Percentiles rank a stretch among this genome's conserved stretches.
Conservation (phyloP, 2,797 vertebrate species). For the Dendrocincla fuliginosa region DNA sequence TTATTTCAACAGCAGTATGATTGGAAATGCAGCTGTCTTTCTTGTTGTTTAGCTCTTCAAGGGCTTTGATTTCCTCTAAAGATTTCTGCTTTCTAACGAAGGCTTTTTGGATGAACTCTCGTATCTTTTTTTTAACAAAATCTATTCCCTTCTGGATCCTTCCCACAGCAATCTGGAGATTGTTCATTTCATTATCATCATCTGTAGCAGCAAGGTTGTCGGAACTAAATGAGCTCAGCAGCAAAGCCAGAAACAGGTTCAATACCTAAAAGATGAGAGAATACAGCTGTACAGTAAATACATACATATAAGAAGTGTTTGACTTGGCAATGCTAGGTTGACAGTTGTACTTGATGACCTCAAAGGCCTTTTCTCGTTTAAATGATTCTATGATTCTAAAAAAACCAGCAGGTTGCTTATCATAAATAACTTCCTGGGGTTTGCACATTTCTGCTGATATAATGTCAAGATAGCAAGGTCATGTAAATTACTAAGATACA, state of each 20-base stretch:
- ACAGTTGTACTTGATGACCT: background rate
- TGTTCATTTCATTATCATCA: conserved; percentile 91
- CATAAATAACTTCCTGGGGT: background rate
- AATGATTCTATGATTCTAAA: background rate
- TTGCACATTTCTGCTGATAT: background rate
- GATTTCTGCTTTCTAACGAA: conserved; percentile 79
- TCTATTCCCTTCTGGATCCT: conserved; percentile 87
- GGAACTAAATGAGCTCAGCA: conserved; percentile 97
- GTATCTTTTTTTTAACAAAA: conserved; percentile 79
- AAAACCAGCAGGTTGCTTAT: background rate
- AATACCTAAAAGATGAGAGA: conserved; percentile 82
- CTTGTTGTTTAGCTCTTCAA: conserved; percentile 86
- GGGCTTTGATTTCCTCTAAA: conserved; percentile 81
- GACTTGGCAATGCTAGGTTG: background rate
- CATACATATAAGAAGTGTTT: background rate
- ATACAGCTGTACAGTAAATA: background rate
- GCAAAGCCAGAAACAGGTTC: conserved; percentile 95
- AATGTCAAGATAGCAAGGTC: background rate
- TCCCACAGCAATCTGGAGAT: conserved; percentile 89
- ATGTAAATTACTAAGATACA: background rate
- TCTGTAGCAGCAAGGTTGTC: conserved; percentile 89
- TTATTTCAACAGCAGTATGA: conserved; percentile 87
- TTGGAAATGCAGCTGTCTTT: conserved; percentile 87
- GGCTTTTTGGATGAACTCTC: conserved; percentile 78
- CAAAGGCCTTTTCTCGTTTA: background rate